Conservation (phyloP, 2,888 invertebrate genomes). For the Mylabris sibirica region DNA sequence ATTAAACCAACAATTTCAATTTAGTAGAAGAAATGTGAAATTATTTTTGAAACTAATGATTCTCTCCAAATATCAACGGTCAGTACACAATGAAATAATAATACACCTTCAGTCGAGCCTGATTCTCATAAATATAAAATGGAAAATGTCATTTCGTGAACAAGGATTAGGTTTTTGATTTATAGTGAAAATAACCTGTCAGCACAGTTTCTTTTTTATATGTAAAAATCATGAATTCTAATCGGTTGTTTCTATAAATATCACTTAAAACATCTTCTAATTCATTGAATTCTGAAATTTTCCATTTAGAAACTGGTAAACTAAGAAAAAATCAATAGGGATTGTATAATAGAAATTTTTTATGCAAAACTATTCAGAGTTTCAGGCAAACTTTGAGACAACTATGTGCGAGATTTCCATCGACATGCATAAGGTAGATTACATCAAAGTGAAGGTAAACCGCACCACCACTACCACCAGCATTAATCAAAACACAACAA, state of each 20-base stretch:
- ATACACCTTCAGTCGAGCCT: background rate
- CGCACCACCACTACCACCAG: background rate
- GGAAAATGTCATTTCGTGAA: background rate
- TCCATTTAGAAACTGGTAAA: background rate
- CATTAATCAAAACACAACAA: conserved; percentile 4
- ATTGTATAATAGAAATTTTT: background rate
- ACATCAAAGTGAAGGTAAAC: conserved; percentile 1
- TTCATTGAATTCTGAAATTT: background rate
- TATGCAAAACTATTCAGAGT: background rate
- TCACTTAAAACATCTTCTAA: background rate
- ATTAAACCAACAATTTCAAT: too few relatives aligned
- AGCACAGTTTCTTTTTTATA: background rate
- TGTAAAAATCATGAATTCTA: background rate
- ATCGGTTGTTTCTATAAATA: background rate
- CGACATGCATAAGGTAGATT: background rate
- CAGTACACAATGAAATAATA: background rate
- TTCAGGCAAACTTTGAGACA: background rate
- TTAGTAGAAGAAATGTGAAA: too few relatives aligned
- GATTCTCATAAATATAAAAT: conserved; percentile 1
- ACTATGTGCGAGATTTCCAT: background rate
- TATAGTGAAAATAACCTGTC: background rate
- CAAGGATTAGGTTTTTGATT: background rate
- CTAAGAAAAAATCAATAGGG: background rate
- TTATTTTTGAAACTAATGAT: too few relatives aligned
- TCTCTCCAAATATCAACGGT: too few relatives aligned